Evolutionary conservation across 2,113 vertebrate genomes (phyloP).

Genomic region (Casuarius casuarius): DNA sequence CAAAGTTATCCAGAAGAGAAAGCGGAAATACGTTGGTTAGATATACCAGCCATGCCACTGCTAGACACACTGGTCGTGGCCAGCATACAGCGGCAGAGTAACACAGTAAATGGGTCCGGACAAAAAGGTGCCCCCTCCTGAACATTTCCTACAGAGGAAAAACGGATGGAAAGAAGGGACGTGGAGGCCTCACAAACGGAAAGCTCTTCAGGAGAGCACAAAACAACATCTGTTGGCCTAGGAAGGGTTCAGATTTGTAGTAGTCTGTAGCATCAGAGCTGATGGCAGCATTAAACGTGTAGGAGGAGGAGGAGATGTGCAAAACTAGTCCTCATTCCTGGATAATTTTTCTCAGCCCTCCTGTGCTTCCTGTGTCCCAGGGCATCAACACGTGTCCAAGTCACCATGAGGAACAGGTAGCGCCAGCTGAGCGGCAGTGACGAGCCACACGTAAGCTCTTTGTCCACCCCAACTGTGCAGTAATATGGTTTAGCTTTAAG

Average conservation of each 20-base stretch:
- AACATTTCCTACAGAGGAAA: background rate
- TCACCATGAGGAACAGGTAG: background rate
- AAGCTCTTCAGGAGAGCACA: background rate
- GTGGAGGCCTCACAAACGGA: background rate
- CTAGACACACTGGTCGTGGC: background rate
- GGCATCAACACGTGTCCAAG: background rate
- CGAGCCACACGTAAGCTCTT: background rate
- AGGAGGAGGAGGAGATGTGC: background rate
- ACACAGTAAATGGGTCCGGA: background rate
- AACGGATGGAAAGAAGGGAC: background rate
- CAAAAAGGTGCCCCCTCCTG: background rate
- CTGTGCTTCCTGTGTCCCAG: background rate
- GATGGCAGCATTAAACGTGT: background rate
- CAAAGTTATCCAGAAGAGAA: conserved; percentile 26
- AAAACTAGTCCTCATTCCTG: background rate
- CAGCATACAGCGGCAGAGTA: background rate
- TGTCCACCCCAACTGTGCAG: background rate
- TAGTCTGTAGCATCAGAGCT: background rate
- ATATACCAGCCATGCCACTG: background rate
- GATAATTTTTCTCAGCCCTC: background rate
- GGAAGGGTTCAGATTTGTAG: background rate
- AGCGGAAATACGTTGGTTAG: background rate
- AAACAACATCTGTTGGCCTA: background rate
- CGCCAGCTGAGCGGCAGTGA: background rate
- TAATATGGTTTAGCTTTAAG: background rate